phyloP scores from a whole-genome alignment of 2,888 invertebrate genomes.

The Cheilosia soror region DNA sequence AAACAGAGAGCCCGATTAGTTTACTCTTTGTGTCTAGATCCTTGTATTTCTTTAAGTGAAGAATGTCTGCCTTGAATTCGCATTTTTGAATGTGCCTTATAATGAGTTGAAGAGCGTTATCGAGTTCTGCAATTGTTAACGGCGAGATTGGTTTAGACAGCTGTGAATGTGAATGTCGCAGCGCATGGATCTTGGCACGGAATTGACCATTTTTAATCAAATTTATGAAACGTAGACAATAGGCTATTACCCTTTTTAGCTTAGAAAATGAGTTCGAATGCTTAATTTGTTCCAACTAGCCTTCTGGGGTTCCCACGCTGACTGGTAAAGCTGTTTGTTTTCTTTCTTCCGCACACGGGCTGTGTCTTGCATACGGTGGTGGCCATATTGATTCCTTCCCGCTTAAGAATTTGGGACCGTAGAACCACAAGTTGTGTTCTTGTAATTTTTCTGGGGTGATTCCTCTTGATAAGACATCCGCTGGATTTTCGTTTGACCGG shows the following conservation, averaged over 20 bases:
- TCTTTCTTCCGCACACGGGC: not conserved
- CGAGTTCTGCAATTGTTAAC: too few relatives aligned
- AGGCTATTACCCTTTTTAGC: not conserved
- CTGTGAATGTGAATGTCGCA: not conserved
- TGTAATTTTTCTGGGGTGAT: constrained; percentile 39
- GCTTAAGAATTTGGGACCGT: constrained; percentile 41
- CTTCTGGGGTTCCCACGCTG: not conserved
- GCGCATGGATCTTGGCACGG: not conserved
- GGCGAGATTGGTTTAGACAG: too few relatives aligned
- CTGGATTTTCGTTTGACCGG: constrained; percentile 42
- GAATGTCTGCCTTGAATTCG: too few relatives aligned
- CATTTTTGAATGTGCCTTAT: too few relatives aligned
- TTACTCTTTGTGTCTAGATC: too few relatives aligned
- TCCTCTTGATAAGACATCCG: constrained; percentile 53
- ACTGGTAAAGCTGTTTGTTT: not conserved
- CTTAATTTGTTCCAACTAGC: too few relatives aligned
- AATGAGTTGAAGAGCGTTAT: too few relatives aligned
- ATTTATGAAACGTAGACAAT: not conserved
- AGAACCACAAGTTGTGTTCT: constrained; percentile 51
- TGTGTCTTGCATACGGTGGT: not conserved
- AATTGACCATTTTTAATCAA: not conserved
- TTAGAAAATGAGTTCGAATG: not conserved
- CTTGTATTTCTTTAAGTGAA: too few relatives aligned
- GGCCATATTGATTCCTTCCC: constrained; percentile 18
- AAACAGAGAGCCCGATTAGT: too few relatives aligned